Base-by-base conservation (phyloP, 1,140 invertebrate species). In the Hycleus phaleratus region DNA sequence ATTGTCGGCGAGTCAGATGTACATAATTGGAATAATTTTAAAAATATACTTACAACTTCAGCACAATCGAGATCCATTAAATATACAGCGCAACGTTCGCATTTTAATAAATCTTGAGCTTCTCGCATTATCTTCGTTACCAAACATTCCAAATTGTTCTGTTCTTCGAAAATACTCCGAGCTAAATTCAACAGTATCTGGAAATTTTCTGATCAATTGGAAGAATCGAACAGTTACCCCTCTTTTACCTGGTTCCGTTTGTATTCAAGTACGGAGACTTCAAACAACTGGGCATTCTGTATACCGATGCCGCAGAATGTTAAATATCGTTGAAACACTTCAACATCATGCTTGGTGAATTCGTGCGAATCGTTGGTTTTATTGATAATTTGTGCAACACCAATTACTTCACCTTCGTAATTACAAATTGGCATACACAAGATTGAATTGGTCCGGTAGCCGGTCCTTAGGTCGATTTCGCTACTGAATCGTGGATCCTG, bases 281-380 rank as follows among this genome's bases (percentile, higher is more conserved):
- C 92, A 75, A 97, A 97, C 2, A 97, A 81, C 75, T 97, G 93
- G 44, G 95, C 95, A 77, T 98, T 98, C 76, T 96, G 93, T 64
- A 98, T 91, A 5, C 95, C 94, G 62, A 98, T 97, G 3, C 94
- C 94, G 74, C 95, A 97, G 75, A 98, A 98, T 4, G 92, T 95
- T 11, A 98, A 79, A 75, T 97, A 97, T 18, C 91, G 79, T 55
- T 85, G 80, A 68, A 89, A 89, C 24, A 89, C 82, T 79, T 96
- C 90, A 46, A 96, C 90, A 72, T 98, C 95, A 59, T 86, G 84
- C 4, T 87, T 79, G 1, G 88, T 92, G 73, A 97, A 98, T 67
- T 91, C 86, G 68, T 88, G 83, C 61, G 84, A 85, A 32, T 80
- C 88, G 71, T 91, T 86, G 46, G 88, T 92, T 78, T 97, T 97